Evolutionary conservation across 2,113 vertebrate species (phyloP).

Genomic region (Takifugu bimaculatus): DNA sequence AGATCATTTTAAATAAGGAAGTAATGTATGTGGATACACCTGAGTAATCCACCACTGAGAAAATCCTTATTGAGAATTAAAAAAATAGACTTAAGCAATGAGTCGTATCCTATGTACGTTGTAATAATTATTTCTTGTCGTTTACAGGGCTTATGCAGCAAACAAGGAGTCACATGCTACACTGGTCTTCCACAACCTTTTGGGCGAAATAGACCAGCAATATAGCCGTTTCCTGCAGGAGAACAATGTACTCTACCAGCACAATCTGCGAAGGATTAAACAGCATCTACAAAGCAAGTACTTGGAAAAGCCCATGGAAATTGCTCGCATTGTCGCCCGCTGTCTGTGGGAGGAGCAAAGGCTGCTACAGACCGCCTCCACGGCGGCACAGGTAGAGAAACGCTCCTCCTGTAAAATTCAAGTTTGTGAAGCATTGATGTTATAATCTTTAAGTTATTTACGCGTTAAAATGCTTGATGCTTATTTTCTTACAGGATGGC

Average conservation of each 20-base stretch:
- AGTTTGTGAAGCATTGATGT: too few relatives aligned
- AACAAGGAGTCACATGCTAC: conserved; percentile 97
- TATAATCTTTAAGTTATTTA: too few relatives aligned
- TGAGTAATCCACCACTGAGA: too few relatives aligned
- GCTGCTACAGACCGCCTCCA: conserved; percentile 88
- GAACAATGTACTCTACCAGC: conserved; percentile 96
- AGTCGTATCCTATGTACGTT: background rate
- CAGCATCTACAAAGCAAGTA: conserved; percentile 99
- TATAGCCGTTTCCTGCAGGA: conserved; percentile 98
- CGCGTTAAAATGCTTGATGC: too few relatives aligned
- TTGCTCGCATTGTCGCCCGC: conserved; percentile 93
- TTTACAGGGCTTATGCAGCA: conserved; percentile 85
- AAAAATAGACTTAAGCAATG: too few relatives aligned
- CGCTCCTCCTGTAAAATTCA: background rate
- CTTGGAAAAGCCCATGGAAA: conserved; percentile 96
- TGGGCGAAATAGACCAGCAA: conserved; percentile 98
- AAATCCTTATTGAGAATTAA: too few relatives aligned
- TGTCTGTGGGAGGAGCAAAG: conserved; percentile 96
- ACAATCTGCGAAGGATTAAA: conserved; percentile 96
- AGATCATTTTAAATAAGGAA: too few relatives aligned
- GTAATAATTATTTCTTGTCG: conserved; percentile 1
- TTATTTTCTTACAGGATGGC: conserved; percentile 79
- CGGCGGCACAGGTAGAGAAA: conserved; percentile 83
- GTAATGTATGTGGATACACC: too few relatives aligned
- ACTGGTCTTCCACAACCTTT: conserved; percentile 95